Evolutionary conservation across 2,888 invertebrate species (phyloP), one percentile per base, ranked within the genome.

Genomic region (Synanthedon myopaeformis): DNA sequence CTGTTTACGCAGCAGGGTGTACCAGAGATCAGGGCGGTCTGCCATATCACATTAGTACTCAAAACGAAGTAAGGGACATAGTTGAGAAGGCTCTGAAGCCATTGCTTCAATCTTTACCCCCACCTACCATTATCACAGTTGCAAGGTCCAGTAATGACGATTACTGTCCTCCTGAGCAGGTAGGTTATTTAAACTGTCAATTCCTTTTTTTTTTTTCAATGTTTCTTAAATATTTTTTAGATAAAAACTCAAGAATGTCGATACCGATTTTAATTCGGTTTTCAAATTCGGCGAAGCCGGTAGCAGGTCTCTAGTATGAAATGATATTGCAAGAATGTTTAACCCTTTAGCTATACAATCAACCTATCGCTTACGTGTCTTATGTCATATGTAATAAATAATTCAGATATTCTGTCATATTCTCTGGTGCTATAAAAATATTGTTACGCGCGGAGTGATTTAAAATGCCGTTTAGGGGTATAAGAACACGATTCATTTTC

Each of bases 91-190:
- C 89, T 10, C 87, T 95, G 68, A 76, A 89, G 67, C 76, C 82
- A 14, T 79, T 95, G 66, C 72, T 94, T 61, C 75, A 87, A 53
- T 70, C 80, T 52, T 67, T 92, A n/a, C 90, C 93, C 0, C 83
- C 89, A 4, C 92, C 92, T 0, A 74, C 80, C 10, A 74, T 94
- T 28, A 88, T 96, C 49, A 96, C 96, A 0, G 90, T 97, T 51
- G 92, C 96, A 0, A 89, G 96, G 65, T 97, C 96, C 0, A 93
- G 94, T 52, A 91, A 92, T 49, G 97, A 97, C 70, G 96, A 96
- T 59, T 97, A 97, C 71, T 96, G 96, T 65, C 97, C 97, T 0
- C 82, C 90, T 14, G 90, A 94, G 69, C 93, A 94, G 77, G 86
- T 85, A 62, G 3, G 5, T 4, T 51, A 49, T 11, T 12, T 17